Evolutionary conservation across 1,140 invertebrate genomes (phyloP).

Genomic region (Bombus sibiricus): DNA sequence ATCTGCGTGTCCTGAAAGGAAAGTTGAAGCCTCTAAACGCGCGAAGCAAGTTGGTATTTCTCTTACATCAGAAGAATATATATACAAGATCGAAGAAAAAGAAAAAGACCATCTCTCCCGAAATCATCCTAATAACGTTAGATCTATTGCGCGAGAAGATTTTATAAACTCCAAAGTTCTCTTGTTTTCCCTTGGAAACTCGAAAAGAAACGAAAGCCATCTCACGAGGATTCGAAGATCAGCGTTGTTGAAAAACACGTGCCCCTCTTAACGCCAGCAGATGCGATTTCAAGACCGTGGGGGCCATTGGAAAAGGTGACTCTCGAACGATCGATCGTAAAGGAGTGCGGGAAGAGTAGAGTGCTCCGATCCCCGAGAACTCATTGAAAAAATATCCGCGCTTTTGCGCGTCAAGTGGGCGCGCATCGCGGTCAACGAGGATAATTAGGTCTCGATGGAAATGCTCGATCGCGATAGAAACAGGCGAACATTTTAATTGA

Average conservation of each 20-base stretch:
- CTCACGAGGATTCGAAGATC: not conserved
- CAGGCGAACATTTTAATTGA: constrained; percentile 6
- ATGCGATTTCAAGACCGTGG: not conserved
- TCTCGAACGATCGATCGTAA: not conserved
- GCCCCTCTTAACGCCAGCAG: not conserved
- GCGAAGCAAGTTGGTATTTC: too few species aligned
- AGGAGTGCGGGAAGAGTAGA: not conserved
- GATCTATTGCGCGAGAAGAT: too few species aligned
- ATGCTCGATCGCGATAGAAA: constrained; percentile 18
- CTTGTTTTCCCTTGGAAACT: not conserved
- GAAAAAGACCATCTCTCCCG: too few species aligned
- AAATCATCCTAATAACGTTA: too few species aligned
- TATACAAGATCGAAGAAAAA: too few species aligned
- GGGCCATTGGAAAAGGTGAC: not conserved
- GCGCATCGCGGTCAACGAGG: constrained; percentile 42
- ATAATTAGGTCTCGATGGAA: constrained; percentile 34
- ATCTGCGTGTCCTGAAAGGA: too few species aligned
- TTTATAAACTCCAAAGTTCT: not conserved
- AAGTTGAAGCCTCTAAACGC: too few species aligned
- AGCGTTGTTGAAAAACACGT: not conserved
- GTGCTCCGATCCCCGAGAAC: not conserved
- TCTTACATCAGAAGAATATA: too few species aligned
- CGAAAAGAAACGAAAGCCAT: not conserved
- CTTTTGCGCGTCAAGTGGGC: constrained; percentile 4
- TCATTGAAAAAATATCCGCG: not conserved